These are phyloP conservation scores for Gephyroberyx darwinii DNA, from an alignment of 2,797 vertebrate genomes.

Conservation along the genomic window DNA sequence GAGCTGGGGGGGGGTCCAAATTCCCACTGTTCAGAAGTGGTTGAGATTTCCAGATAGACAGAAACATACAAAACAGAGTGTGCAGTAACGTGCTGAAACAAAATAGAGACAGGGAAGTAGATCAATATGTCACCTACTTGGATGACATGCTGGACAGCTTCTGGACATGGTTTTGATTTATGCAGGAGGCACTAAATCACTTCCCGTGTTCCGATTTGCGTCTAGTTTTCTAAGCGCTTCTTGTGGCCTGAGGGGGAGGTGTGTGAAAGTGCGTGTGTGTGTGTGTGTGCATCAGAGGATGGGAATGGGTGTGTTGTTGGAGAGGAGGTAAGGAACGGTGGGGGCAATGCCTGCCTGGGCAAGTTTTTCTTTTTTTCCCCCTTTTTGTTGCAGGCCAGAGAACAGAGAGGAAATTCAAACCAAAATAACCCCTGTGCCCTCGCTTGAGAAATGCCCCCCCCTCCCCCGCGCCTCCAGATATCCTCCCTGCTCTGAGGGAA, in stretches of 20 bases:
- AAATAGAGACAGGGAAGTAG: constrained; percentile 74
- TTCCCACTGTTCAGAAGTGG: constrained; percentile 25
- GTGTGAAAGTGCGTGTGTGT: constrained; percentile 45
- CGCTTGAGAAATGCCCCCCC: constrained; percentile 69
- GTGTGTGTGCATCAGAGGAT: constrained; percentile 41
- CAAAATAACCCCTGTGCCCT: constrained; percentile 77
- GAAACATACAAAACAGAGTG: constrained; percentile 40
- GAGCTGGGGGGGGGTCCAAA: neutral
- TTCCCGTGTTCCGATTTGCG: constrained; percentile 80
- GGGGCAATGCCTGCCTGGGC: constrained; percentile 75
- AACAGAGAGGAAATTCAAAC: constrained; percentile 79
- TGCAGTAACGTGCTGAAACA: constrained; percentile 53
- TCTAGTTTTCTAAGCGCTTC: constrained; percentile 76
- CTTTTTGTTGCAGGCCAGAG: constrained; percentile 70
- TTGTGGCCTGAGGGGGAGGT: constrained; percentile 64
- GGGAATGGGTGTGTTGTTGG: constrained; percentile 63
- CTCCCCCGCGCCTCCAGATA: constrained; percentile 57
- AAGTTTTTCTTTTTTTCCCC: constrained; percentile 44
- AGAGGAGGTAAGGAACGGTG: constrained; percentile 68
- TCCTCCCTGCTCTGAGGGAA: constrained; percentile 71
- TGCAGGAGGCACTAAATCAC: constrained; percentile 81
- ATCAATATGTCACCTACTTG: constrained; percentile 78
- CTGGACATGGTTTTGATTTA: constrained; percentile 79
- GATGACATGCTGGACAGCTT: constrained; percentile 76
- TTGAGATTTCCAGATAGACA: constrained; percentile 40